These are phyloP conservation scores for Aix galericulata DNA, from an alignment of 2,113 vertebrate genomes.

Conservation along the genomic window DNA sequence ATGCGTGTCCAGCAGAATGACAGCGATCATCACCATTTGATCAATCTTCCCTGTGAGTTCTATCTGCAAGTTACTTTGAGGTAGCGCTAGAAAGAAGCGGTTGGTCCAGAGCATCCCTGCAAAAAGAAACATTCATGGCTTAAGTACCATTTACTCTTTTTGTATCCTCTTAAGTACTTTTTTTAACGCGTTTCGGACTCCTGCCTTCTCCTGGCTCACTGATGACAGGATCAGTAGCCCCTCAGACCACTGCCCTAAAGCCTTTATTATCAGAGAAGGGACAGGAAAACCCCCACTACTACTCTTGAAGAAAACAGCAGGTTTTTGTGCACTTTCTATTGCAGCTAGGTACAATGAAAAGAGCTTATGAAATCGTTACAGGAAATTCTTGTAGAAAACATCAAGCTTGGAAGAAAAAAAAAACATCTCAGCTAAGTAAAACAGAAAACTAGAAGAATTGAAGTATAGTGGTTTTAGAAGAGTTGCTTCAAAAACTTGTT, in stretches of 20 bases:
- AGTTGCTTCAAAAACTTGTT: not conserved
- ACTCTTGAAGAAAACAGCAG: not conserved
- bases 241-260: constrained; percentile 22
- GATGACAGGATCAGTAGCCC: not conserved
- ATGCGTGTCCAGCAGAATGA: constrained; percentile 43
- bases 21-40: constrained; percentile 60
- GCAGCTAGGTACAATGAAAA: not conserved
- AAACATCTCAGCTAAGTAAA: not conserved
- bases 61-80: constrained; percentile 71
- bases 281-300: not conserved
- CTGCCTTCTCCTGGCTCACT: not conserved
- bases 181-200: not conserved
- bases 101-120: constrained; percentile 72
- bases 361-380: not conserved
- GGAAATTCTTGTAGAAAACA: not conserved
- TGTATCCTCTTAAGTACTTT: not conserved
- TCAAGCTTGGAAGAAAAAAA: not conserved
- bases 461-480: rapidly evolving
- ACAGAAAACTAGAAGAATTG: not conserved
- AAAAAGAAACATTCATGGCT: constrained; percentile 66
- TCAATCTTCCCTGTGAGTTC: constrained; percentile 69
- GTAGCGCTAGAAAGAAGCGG: constrained; percentile 71
- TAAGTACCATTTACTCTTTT: constrained; percentile 38
- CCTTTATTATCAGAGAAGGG: not conserved
- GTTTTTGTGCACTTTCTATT: constrained; percentile 47